Conservation (phyloP, 2,888 invertebrate genomes). For the Hofmannophila pseudospretella region DNA sequence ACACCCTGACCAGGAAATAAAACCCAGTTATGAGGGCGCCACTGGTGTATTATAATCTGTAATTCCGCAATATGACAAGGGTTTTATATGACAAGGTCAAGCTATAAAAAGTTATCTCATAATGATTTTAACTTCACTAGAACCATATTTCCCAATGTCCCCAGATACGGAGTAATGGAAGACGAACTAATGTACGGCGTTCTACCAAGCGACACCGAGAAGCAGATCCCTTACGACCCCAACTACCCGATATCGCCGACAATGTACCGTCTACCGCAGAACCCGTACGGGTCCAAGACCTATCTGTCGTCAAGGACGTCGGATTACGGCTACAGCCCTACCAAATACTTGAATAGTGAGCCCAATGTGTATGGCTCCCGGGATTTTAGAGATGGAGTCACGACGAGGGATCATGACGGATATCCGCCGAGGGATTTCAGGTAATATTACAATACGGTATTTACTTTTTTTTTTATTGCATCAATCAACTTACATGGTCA, state of each 20-base stretch:
- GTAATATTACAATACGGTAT: too few species aligned
- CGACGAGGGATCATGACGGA: slow-evolving; percentile 61
- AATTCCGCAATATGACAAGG: too few species aligned
- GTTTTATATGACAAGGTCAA: too few species aligned
- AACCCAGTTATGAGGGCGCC: too few species aligned
- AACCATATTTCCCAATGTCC: not conserved
- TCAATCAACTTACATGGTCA: too few species aligned
- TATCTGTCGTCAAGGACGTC: slow-evolving; percentile 64
- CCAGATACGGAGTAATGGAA: slow-evolving; percentile 68
- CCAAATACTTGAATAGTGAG: slow-evolving; percentile 59
- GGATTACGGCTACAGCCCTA: slow-evolving; percentile 71
- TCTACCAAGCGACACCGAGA: slow-evolving; percentile 56
- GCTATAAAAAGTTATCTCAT: too few species aligned
- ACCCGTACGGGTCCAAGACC: slow-evolving; percentile 70
- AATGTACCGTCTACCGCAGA: slow-evolving; percentile 65
- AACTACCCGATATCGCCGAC: slow-evolving; percentile 71
- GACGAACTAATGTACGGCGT: slow-evolving; percentile 70
- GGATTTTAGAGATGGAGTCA: slow-evolving; percentile 57
- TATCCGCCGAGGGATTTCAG: slow-evolving; percentile 66
- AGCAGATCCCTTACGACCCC: slow-evolving; percentile 67
- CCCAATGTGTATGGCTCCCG: slow-evolving; percentile 59
- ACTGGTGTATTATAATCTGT: too few species aligned
- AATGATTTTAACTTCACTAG: too few species aligned
- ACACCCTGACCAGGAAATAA: too few species aligned
- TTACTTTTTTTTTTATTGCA: too few species aligned